phyloP scores from a whole-genome alignment of 2,113 vertebrate species.

The Neogobius melanostomus region DNA sequence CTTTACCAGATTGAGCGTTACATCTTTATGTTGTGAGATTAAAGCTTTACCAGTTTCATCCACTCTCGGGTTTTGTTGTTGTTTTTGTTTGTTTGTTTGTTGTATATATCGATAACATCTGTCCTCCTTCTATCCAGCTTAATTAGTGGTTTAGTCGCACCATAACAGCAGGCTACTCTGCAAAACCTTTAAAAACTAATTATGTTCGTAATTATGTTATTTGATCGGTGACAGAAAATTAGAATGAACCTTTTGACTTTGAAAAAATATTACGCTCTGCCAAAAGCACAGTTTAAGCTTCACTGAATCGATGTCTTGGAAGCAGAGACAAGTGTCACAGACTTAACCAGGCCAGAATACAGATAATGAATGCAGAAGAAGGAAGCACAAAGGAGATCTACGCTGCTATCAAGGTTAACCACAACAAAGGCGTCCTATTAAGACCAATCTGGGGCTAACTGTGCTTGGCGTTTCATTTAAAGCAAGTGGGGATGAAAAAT shows the following conservation, averaged over 20 bases:
- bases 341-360: background rate
- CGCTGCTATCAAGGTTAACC: slow-evolving; percentile 3
- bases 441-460: background rate
- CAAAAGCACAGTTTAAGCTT: slow-evolving; percentile 8
- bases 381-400: slow-evolving; percentile 10
- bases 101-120: too few relatives aligned
- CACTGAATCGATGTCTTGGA: background rate
- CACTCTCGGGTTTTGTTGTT: too few relatives aligned
- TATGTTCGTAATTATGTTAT: too few relatives aligned
- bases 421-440: background rate
- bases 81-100: too few relatives aligned
- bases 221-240: background rate
- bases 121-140: too few relatives aligned
- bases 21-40: too few relatives aligned
- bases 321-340: background rate
- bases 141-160: too few relatives aligned
- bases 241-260: slow-evolving; percentile 19
- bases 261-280: slow-evolving; percentile 7
- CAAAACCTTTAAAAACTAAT: background rate
- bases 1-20: too few relatives aligned
- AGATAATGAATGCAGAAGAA: slow-evolving; percentile 14
- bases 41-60: too few relatives aligned
- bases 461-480: background rate
- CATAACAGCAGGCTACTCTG: too few relatives aligned
- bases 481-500: slow-evolving; percentile 1